phyloP scores from a whole-genome alignment of 1,140 invertebrate species.

The Palaemon carinicauda region DNA sequence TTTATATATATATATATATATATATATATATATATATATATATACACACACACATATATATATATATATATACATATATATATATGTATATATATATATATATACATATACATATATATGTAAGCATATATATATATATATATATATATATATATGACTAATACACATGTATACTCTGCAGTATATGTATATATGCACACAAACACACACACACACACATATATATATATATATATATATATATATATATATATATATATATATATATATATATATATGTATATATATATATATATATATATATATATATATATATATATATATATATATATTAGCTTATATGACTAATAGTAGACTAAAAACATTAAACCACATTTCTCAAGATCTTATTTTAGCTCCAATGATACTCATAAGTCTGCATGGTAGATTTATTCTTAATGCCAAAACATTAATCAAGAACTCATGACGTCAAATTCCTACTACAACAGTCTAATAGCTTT shows the following conservation, averaged over 20 bases:
- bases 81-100: background rate
- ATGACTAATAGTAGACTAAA: too few species aligned
- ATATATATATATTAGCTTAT: background rate
- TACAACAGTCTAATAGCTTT: too few species aligned
- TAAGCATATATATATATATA: background rate
- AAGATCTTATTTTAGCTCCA: too few species aligned
- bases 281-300: background rate
- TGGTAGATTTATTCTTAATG: too few species aligned
- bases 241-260: background rate
- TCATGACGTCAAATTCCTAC: too few species aligned
- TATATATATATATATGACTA: background rate
- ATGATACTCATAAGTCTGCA: too few species aligned
- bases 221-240: background rate
- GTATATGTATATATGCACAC: too few species aligned
- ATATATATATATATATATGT: background rate
- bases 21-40: background rate
- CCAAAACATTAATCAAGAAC: too few species aligned
- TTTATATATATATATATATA: background rate
- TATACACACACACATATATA: background rate
- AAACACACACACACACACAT: background rate
- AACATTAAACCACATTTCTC: too few species aligned
- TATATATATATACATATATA: background rate
- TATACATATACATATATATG: background rate
- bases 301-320: background rate
- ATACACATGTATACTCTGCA: background rate